phyloP scores from a whole-genome alignment of 1,140 invertebrate genomes.

The Diachasmimorpha longicaudata region DNA sequence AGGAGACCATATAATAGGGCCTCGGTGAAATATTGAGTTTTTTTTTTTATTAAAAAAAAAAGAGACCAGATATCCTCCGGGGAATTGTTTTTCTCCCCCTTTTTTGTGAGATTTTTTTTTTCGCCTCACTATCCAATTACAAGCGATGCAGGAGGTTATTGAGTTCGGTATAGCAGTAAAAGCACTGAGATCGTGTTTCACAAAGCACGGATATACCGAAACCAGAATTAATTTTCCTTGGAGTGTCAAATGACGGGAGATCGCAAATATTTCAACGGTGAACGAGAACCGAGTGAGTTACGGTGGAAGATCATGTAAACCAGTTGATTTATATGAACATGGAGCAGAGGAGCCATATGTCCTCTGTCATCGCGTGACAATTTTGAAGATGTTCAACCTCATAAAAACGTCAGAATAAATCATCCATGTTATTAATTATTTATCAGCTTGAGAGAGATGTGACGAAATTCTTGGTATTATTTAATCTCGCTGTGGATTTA shows the following conservation, averaged over 20 bases:
- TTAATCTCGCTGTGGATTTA: too few species aligned
- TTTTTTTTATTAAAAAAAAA: neutral
- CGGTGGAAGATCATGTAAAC: too few species aligned
- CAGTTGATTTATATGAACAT: too few species aligned
- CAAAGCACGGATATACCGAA: conserved; percentile 23
- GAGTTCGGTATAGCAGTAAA: neutral
- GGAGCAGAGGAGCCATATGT: too few species aligned
- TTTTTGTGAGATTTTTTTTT: neutral
- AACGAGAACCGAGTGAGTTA: neutral
- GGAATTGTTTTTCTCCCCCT: neutral
- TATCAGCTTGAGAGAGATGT: too few species aligned
- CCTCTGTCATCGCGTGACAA: too few species aligned
- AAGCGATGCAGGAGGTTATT: neutral
- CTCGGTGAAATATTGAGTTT: neutral
- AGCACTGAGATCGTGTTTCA: conserved; percentile 32
- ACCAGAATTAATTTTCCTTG: conserved; percentile 25
- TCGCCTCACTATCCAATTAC: neutral
- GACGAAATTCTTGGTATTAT: too few species aligned
- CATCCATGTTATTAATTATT: too few species aligned
- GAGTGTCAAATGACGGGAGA: neutral
- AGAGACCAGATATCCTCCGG: neutral
- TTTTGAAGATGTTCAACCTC: too few species aligned
- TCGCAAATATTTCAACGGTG: neutral
- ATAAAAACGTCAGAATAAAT: too few species aligned
- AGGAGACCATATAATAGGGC: neutral